These are phyloP conservation scores for Cerastis leucographa DNA, from an alignment of 2,888 invertebrate species.

Conservation along the genomic window DNA sequence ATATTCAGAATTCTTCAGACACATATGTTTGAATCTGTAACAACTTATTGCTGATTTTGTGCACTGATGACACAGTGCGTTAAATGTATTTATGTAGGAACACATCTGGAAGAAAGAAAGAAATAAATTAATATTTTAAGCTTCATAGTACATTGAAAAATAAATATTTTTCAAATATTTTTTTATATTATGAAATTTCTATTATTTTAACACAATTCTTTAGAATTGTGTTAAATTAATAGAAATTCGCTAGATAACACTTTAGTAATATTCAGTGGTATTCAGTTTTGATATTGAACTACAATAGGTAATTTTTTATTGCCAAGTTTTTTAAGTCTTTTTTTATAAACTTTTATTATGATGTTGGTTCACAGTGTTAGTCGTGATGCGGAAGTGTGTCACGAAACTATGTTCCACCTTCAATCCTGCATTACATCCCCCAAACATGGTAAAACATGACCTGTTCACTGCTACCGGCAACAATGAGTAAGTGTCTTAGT, in stretches of 20 bases:
- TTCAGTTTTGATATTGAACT: too few species aligned
- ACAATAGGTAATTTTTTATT: background rate
- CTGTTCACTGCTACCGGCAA: background rate
- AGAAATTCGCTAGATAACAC: background rate
- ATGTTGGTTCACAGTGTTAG: background rate
- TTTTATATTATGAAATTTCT: too few species aligned
- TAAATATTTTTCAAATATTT: too few species aligned
- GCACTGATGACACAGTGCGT: slow-evolving; percentile 77
- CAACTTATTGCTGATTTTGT: slow-evolving; percentile 71
- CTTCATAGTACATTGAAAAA: too few species aligned
- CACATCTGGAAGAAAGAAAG: slow-evolving; percentile 75
- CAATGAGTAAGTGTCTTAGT: background rate
- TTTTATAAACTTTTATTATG: background rate
- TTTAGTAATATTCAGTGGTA: too few species aligned
- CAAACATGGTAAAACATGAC: background rate
- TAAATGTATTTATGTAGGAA: slow-evolving; percentile 71
- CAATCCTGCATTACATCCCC: background rate
- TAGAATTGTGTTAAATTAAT: background rate
- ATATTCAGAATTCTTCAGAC: slow-evolving; percentile 70
- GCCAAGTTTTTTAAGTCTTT: too few species aligned
- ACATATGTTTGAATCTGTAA: slow-evolving; percentile 76
- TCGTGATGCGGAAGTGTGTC: background rate
- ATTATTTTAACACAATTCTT: too few species aligned
- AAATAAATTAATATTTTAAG: background rate
- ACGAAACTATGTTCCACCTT: background rate